Percentiles rank a stretch among this genome's conserved stretches.
phyloP scores from a whole-genome alignment of 2,797 vertebrate genomes.

The Crax fasciolata region DNA sequence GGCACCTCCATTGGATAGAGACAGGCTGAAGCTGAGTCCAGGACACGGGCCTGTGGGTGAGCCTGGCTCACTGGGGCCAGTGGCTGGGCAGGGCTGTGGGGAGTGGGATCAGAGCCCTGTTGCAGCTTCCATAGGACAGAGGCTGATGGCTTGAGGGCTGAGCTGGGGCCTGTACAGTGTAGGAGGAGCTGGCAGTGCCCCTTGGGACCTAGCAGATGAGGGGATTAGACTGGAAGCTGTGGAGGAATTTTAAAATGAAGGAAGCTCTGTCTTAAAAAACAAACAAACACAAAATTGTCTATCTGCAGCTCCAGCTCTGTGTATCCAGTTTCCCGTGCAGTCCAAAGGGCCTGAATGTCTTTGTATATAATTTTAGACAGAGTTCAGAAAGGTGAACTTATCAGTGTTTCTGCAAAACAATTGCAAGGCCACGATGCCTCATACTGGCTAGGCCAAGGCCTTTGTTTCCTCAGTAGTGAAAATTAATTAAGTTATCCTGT shows the following conservation, averaged over 20 bases:
- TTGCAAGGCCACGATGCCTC: not conserved
- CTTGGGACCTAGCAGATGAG: accelerated
- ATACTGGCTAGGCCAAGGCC: not conserved
- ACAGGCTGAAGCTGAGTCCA: not conserved
- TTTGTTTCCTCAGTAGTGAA: not conserved
- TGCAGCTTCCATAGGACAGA: accelerated
- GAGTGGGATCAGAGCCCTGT: not conserved
- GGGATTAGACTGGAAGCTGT: not conserved
- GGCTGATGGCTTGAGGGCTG: accelerated
- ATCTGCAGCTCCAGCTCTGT: not conserved
- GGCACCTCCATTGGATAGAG: not conserved
- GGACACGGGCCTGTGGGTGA: no score
- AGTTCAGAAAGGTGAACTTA: not conserved
- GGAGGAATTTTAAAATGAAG: accelerated
- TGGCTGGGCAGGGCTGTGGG: accelerated
- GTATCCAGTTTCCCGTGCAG: no score
- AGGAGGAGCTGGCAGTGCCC: accelerated
- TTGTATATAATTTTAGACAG: not conserved
- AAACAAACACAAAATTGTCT: no score
- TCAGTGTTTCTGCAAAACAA: not conserved
- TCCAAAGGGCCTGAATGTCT: not conserved
- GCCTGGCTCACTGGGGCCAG: not conserved
- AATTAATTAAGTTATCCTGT: not conserved
- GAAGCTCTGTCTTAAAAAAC: not conserved
- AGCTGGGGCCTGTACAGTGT: accelerated